Percentiles rank a stretch among this genome's conserved stretches.
Conservation (phyloP, 2,113 vertebrate genomes). For the Atrichornis clamosus region DNA sequence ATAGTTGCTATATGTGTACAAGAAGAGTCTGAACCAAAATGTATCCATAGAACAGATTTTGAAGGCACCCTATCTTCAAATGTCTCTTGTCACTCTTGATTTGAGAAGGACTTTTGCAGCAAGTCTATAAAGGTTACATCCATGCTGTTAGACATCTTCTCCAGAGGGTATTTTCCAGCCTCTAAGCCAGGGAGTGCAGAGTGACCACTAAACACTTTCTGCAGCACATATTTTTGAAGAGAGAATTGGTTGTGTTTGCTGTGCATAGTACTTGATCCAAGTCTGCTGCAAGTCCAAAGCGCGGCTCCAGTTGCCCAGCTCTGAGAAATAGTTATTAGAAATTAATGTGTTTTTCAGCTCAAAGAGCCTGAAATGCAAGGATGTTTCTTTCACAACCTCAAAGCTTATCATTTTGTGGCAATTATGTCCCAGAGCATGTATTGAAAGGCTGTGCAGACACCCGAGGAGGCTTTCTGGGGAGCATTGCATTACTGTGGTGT, state of each 20-base stretch:
- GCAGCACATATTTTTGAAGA: background rate
- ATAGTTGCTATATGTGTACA: background rate
- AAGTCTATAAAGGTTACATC: background rate
- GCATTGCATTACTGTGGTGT: background rate
- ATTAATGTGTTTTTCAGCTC: background rate
- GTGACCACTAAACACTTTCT: background rate
- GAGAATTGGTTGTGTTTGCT: background rate
- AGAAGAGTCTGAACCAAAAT: background rate
- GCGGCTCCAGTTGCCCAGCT: background rate
- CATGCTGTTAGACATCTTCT: background rate
- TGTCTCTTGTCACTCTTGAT: background rate
- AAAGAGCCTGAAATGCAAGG: background rate
- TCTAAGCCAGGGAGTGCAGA: background rate
- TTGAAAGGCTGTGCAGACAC: background rate
- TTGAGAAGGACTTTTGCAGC: background rate
- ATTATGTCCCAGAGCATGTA: background rate
- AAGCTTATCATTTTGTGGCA: background rate
- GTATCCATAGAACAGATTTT: background rate
- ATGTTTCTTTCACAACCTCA: background rate
- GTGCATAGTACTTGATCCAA: background rate
- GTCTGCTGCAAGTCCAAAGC: background rate
- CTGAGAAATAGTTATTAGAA: background rate
- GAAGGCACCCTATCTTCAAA: background rate
- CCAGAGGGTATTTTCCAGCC: background rate
- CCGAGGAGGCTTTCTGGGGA: background rate